These are phyloP conservation scores for Aphelocoma californica DNA, from an alignment of 2,797 vertebrate species.

Conservation along the genomic window DNA sequence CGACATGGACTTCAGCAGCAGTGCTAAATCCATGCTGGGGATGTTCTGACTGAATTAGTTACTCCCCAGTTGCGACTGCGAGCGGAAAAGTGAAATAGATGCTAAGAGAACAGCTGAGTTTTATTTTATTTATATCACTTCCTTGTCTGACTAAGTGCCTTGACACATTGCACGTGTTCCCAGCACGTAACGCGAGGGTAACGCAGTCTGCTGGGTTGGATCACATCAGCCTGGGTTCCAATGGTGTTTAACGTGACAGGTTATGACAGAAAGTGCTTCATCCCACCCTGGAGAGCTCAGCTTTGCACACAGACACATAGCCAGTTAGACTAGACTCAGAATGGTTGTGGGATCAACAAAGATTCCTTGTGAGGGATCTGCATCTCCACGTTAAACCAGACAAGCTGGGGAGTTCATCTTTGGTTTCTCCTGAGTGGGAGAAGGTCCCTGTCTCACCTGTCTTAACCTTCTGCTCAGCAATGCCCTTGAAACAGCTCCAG, in stretches of 20 bases:
- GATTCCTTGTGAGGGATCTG: neutral
- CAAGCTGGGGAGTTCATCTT: neutral
- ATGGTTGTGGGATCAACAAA: neutral
- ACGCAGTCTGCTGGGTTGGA: slow-evolving; percentile 37
- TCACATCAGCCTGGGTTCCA: slow-evolving; percentile 15
- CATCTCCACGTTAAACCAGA: neutral
- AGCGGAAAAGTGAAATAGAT: neutral
- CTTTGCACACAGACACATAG: neutral
- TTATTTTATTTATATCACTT: neutral
- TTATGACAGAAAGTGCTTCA: slow-evolving; percentile 7
- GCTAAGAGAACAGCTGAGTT: neutral
- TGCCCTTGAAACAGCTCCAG: neutral
- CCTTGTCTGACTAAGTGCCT: neutral
- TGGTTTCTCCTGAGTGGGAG: neutral
- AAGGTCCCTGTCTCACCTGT: neutral
- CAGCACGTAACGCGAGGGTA: neutral
- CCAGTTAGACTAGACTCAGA: neutral
- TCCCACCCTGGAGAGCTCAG: slow-evolving; percentile 3
- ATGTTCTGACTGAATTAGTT: neutral
- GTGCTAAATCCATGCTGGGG: neutral
- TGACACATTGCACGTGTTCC: neutral
- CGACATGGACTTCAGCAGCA: neutral
- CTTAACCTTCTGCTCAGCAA: neutral
- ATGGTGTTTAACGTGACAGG: neutral
- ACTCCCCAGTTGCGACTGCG: neutral